Evolutionary conservation across 2,797 vertebrate species (phyloP).

Genomic region (Anguilla anguilla): DNA sequence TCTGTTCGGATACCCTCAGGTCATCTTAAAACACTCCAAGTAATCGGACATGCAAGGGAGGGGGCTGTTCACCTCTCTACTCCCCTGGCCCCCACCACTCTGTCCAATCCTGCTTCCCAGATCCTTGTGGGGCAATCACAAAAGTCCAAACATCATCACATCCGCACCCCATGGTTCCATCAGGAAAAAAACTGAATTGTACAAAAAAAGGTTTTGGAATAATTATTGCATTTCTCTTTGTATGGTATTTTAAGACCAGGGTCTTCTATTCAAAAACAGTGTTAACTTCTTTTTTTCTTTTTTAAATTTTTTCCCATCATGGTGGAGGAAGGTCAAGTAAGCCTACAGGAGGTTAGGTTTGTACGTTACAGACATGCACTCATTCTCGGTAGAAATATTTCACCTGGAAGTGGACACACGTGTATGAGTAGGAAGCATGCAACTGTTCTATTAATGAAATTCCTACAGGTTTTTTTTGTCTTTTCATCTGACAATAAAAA

Average conservation of each 20-base stretch:
- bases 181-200: constrained; percentile 50
- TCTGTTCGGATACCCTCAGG: neutral
- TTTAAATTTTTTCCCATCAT: constrained; percentile 57
- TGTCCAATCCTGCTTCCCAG: neutral
- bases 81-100: neutral
- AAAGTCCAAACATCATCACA: neutral
- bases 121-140: neutral
- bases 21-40: neutral
- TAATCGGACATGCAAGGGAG: neutral
- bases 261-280: constrained; percentile 41
- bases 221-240: constrained; percentile 81
- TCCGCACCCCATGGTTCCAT: constrained; percentile 39
- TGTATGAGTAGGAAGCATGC: constrained; percentile 83
- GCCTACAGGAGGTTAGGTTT: constrained; percentile 69
- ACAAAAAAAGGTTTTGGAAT: constrained; percentile 73
- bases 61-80: neutral
- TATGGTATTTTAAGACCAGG: constrained; percentile 62
- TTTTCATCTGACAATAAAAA: constrained; percentile 43
- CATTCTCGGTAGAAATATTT: constrained; percentile 79
- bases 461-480: constrained; percentile 55
- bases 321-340: constrained; percentile 62
- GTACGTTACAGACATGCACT: constrained; percentile 82
- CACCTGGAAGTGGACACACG: constrained; percentile 78
- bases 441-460: constrained; percentile 74
- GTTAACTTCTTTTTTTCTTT: constrained; percentile 56